Evolutionary conservation across 2,113 vertebrate genomes (phyloP), one percentile per base, ranked within the genome.

Genomic region (Corythornis cristatus): DNA sequence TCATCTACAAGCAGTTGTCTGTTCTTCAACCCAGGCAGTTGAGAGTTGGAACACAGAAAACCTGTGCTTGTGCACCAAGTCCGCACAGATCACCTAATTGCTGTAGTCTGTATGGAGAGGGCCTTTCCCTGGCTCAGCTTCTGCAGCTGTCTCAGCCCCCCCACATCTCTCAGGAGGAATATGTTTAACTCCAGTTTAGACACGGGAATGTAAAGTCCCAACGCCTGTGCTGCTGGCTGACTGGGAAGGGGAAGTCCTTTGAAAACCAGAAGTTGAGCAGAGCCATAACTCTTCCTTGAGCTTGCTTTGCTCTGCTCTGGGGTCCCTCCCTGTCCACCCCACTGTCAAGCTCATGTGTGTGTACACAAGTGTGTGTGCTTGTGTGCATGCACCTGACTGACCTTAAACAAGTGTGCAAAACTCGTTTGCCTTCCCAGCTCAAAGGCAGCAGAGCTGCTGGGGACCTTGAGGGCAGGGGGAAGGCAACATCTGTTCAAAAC

Each of bases 401-500:
- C 84, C 86, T 80, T 67, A 93, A 93, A 79, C 85, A 93, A 97
- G 91, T 90, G 86, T 97, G 95, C 86, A 92, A 96, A 97, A 96
- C 86, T 97, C 87, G 58, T 97, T 97, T 96, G 83, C 83, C 75
- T 91, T 83, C 78, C 80, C 2, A 1, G 86, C 94, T 96, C 87
- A 96, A 93, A 96, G 89, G 85, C 94, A 35, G 80, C 80, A 79
- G 93, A 71, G 79, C 72, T 94, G 91, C 88, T 91, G 60, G 85
- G 68, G 88, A 82, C 80, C 85, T 84, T 57, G 86, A 89, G 95
- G 90, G 89, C 65, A 84, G 62, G 85, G 83, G 51, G 67, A 61
- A 95, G 75, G 96, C 95, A 97, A 97, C 98, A 98, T 98, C 97
- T 98, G 98, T 97, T 97, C 96, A 96, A 98, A 98, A 98, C 97